Evolutionary conservation across 2,113 vertebrate genomes (phyloP), one percentile per base, ranked within the genome.

Genomic region (Myotis yumanensis): DNA sequence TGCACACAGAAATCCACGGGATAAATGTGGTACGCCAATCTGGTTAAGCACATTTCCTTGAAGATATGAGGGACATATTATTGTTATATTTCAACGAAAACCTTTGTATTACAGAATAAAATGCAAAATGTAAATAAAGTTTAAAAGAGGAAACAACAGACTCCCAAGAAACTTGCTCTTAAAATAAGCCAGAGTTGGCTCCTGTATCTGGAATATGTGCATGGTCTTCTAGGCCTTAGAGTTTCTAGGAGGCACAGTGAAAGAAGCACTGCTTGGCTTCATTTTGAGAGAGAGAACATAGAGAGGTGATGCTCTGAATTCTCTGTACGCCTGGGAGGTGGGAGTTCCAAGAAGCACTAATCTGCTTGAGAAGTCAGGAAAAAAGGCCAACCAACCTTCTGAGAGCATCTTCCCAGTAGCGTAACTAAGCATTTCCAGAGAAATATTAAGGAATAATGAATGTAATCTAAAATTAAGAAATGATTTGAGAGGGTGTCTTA

Each of bases 31-130:
- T 25, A 22, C 30, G 30, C 28, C 40, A 75, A 75, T 18, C 17
- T 79, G 32, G 43, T 3, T 37, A 64, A 43, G 30, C 43, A 82
- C 10, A 81, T 72, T 92, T 85, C 23, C 32, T 62, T 66, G 4
- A 92, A 85, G n/a, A 90, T 28, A 57, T 52, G 10, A 85, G 40
- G 1, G 79, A 69, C 1, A 40, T 1, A 20, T 25, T 48, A 32
- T 46, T 89, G 90, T 90, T 37, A 77, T 37, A 76, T 62, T 89
- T 91, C 32, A 71, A 71, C 20, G 80, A 87, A 87, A 32, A 23
- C 17, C 5, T 84, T 22, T 75, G 23, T 54, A 30, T 68, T 35
- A 66, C 12, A 68, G 20, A 80, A 48, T 12, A 69, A 79, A 86
- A 93, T 75, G 22, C 11, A 68, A 85, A 93, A 20, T 16, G 9